These are phyloP conservation scores for Drosophila dunni DNA, from an alignment of 1,140 invertebrate genomes.

Conservation along the genomic window DNA sequence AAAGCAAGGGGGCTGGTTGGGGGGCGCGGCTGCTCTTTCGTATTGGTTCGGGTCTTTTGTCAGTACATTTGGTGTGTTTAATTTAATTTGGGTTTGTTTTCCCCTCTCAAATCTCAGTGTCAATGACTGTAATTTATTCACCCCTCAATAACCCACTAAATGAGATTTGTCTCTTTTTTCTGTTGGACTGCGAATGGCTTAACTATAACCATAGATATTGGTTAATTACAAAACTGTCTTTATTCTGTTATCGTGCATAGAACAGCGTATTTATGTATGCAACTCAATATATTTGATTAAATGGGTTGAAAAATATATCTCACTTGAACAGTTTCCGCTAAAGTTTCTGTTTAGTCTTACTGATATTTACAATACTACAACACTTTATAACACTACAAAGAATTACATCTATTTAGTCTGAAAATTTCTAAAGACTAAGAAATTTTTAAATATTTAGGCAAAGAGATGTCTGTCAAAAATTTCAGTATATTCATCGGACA, in stretches of 20 bases:
- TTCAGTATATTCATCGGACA: too few species aligned
- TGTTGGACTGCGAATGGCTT: conserved; percentile 52
- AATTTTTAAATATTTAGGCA: too few species aligned
- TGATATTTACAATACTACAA: too few species aligned
- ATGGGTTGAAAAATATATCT: conserved; percentile 1
- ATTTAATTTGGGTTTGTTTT: conserved; percentile 46
- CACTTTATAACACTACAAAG: too few species aligned
- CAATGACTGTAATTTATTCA: conserved; percentile 73
- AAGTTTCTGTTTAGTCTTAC: too few species aligned
- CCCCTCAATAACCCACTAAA: conserved; percentile 23
- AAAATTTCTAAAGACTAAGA: too few species aligned
- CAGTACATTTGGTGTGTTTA: conserved; percentile 43
- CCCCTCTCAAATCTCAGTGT: conserved; percentile 41
- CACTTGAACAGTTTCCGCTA: too few species aligned
- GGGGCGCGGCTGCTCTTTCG: not conserved
- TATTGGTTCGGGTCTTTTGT: conserved; percentile 17
- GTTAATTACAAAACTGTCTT: conserved; percentile 65
- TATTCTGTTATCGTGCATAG: conserved; percentile 41
- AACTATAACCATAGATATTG: conserved; percentile 59
- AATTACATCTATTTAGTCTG: too few species aligned
- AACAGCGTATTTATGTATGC: conserved; percentile 37
- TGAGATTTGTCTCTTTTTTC: conserved; percentile 1
- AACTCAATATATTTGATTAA: not conserved
- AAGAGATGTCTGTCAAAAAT: too few species aligned
- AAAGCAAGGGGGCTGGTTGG: not conserved